phyloP scores from a whole-genome alignment of 2,888 invertebrate species.

The Ophion ellenae region DNA sequence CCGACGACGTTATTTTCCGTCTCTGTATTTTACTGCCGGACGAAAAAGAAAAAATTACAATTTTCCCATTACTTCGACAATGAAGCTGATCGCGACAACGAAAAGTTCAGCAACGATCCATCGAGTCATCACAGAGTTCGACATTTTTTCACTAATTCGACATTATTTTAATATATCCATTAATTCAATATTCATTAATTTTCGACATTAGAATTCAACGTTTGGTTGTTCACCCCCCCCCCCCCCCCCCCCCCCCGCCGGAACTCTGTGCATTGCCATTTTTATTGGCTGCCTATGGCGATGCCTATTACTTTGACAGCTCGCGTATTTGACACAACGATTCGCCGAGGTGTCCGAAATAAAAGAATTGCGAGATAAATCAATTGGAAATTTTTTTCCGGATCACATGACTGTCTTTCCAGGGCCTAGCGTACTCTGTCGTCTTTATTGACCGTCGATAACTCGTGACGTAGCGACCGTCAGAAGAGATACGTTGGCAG shows the following conservation, averaged over 20 bases:
- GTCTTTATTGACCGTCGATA: constrained; percentile 8
- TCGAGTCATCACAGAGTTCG: not conserved
- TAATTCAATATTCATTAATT: too few species aligned
- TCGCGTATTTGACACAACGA: too few species aligned
- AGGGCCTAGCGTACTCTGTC: not conserved
- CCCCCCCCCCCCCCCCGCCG: too few species aligned
- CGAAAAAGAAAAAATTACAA: not conserved
- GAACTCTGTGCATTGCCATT: too few species aligned
- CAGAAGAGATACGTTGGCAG: constrained; percentile 1
- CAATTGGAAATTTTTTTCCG: constrained; percentile 4
- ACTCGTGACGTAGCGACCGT: not conserved
- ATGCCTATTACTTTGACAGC: not conserved
- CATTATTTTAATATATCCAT: too few species aligned
- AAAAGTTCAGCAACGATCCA: not conserved
- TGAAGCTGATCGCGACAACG: not conserved
- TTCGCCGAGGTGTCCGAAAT: not conserved
- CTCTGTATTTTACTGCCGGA: not conserved
- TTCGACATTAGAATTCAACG: too few species aligned
- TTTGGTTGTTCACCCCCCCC: too few species aligned
- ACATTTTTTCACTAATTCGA: not conserved
- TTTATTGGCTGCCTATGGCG: too few species aligned
- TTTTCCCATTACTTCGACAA: not conserved
- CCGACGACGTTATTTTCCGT: not conserved
- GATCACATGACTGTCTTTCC: constrained; percentile 3
- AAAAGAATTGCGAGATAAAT: constrained; percentile 13